phyloP scores from a whole-genome alignment of 2,797 vertebrate genomes.

The Odontamblyopus rebecca region DNA sequence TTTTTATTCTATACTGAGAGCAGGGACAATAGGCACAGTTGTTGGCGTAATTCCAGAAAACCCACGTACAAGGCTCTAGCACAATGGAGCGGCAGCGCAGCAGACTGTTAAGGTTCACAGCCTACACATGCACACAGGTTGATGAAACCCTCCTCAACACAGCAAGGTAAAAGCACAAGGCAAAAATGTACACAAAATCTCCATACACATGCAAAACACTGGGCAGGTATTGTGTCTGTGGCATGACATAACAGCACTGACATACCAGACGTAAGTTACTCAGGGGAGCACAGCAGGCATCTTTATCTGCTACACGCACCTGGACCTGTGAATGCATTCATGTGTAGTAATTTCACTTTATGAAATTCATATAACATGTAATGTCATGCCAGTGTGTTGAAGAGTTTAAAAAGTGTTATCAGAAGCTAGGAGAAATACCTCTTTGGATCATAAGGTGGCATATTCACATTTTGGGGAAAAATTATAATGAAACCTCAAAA shows the following conservation, averaged over 20 bases:
- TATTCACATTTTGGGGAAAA: neutral
- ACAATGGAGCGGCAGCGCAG: constrained; percentile 59
- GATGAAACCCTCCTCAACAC: constrained; percentile 9
- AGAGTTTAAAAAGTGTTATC: constrained; percentile 6
- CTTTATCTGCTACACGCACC: constrained; percentile 42
- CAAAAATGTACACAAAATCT: constrained; percentile 35
- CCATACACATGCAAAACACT: constrained; percentile 57
- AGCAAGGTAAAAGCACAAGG: constrained; percentile 20
- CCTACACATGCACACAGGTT: constrained; percentile 32
- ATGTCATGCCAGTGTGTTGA: neutral
- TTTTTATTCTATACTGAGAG: constrained; percentile 52
- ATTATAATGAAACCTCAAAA: neutral
- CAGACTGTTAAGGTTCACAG: constrained; percentile 31
- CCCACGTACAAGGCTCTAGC: constrained; percentile 41
- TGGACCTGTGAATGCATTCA: constrained; percentile 11
- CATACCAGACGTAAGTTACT: constrained; percentile 45
- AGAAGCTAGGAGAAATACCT: neutral
- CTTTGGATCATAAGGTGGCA: neutral
- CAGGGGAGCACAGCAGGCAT: constrained; percentile 17
- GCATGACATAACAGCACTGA: constrained; percentile 51
- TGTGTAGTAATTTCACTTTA: neutral
- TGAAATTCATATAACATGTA: neutral
- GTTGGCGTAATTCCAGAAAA: constrained; percentile 69
- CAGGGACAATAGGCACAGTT: constrained; percentile 61
- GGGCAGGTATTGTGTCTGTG: constrained; percentile 36